phyloP scores from a whole-genome alignment of 2,113 vertebrate genomes.

The Diadophis punctatus region DNA sequence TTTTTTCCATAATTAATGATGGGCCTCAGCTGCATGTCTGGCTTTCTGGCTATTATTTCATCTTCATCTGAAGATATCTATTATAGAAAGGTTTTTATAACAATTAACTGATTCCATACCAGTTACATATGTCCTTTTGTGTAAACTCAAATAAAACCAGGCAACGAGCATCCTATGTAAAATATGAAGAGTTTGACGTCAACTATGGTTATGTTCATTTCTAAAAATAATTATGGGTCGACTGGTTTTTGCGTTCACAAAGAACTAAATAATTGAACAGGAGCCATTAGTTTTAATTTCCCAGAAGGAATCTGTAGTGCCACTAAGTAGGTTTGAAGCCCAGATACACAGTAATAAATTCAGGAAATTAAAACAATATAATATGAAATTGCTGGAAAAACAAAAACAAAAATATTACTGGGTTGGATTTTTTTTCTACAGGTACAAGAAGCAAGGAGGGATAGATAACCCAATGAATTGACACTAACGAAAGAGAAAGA shows the following conservation, averaged over 20 bases:
- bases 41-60: not conserved
- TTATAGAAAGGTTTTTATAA: not conserved
- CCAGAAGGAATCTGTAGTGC: not conserved
- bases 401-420: not conserved
- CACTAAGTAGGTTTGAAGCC: not conserved
- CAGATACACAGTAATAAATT: not conserved
- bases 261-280: not conserved
- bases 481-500: not conserved
- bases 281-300: slow-evolving; percentile 19
- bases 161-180: not conserved
- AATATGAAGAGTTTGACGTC: not conserved
- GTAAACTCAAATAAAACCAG: not conserved
- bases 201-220: not conserved
- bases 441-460: not conserved
- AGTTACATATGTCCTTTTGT: not conserved
- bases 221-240: not conserved
- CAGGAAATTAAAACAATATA: slow-evolving; percentile 10
- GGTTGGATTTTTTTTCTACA: not conserved
- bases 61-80: not conserved
- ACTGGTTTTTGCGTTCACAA: not conserved
- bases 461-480: not conserved
- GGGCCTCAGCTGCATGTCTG: not conserved
- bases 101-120: not conserved
- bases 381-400: not conserved
- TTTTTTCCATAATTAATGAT: not conserved